These are phyloP conservation scores for Odontamblyopus rebecca DNA, from an alignment of 2,797 vertebrate genomes.

Conservation along the genomic window DNA sequence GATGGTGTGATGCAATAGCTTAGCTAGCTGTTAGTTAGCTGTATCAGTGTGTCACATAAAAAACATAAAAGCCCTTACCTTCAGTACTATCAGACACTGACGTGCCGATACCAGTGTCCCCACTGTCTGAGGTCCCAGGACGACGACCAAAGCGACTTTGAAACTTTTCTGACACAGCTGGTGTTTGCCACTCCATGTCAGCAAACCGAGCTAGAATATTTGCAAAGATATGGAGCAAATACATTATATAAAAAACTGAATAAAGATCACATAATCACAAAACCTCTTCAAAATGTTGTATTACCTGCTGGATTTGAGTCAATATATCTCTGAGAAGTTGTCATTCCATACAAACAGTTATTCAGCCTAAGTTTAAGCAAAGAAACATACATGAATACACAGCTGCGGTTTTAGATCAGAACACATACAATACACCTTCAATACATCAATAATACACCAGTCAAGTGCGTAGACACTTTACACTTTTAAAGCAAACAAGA, in stretches of 20 bases:
- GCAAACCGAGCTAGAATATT: conserved; percentile 62
- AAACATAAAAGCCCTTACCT: conserved; percentile 77
- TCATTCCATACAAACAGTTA: conserved; percentile 65
- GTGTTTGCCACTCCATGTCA: conserved; percentile 88
- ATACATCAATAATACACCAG: neutral
- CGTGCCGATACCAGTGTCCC: conserved; percentile 82
- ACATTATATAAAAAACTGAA: neutral
- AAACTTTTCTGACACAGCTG: conserved; percentile 81
- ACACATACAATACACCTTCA: neutral
- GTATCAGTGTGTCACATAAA: conserved; percentile 4
- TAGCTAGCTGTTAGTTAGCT: neutral
- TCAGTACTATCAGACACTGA: conserved; percentile 86
- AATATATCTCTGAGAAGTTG: conserved; percentile 71
- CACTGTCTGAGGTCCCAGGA: conserved; percentile 77
- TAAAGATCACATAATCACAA: neutral
- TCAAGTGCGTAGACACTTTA: no score
- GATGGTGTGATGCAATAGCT: neutral
- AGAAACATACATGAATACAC: neutral
- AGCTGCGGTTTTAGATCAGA: neutral
- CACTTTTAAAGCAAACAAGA: neutral
- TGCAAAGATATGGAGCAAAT: conserved; percentile 32
- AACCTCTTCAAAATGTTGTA: conserved; percentile 13
- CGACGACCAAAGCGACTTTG: conserved; percentile 82
- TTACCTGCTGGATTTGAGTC: conserved; percentile 71
- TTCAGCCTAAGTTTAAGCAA: conserved; percentile 26